Base-by-base conservation (phyloP, 2,797 vertebrate genomes). In the Selene dorsalis region DNA sequence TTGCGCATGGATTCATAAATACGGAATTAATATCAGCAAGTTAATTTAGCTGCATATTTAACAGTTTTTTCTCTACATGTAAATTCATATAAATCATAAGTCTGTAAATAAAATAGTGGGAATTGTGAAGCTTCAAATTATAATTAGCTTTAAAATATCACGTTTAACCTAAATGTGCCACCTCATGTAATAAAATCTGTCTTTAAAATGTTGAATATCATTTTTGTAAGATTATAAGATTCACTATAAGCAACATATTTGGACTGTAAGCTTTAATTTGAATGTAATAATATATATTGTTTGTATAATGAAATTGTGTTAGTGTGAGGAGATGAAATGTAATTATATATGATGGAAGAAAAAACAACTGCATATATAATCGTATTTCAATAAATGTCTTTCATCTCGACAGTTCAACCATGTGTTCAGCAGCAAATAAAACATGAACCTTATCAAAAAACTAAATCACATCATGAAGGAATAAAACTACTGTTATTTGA, bases 351-450 rank as follows among this genome's bases (percentile, higher is more conserved):
- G 6, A 24, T 12, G 4, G 38, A 63, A 55, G 39, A 9, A 48
- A 18, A 50, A 0, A 47, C 6, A 11, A 22, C 12, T 3, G 52
- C 16, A 45, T 43, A 7, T 75, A 43, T 24, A 41, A 64, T 26
- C 39, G 60, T 43, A 38, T 55, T 77, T 47, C 26, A 47, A 48
- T 18, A 67, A 13, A 11, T 39, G 10, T 50, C 5, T 45, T 68
- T 16, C 56, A 28, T 28, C 11, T 12, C 38, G n/a, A 17, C 14
- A 28, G 13, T 18, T 45, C 17, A 24, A 52, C 47, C 12, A 20
- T 50, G 50, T 52, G 11, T 52, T 22, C n/a, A 22, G 9, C 10
- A 22, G 22, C 30, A 52, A 77, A 72, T 16, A 52, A 52, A 66
- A n/a, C 4, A 17, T 48, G 26, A 5, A 39, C 20, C 47, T 13